A percentile compares a stretch with the other conserved stretches of the same genome.
Conservation (phyloP, 2,797 vertebrate genomes). For the Halcyon smyrnensis region DNA sequence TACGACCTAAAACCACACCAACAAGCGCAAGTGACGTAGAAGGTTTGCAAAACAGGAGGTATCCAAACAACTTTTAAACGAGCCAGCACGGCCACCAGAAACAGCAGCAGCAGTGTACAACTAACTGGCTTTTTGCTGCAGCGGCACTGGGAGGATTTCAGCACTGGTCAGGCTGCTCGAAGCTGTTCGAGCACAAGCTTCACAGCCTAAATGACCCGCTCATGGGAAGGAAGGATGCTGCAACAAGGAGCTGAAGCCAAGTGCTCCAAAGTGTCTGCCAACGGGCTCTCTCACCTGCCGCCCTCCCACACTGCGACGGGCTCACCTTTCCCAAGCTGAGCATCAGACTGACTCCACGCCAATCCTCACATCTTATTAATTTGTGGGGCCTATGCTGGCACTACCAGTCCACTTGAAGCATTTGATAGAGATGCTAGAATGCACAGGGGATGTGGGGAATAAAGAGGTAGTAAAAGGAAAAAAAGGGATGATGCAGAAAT, state of each 20-base stretch:
- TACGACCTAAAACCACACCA: background rate
- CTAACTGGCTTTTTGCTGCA: background rate
- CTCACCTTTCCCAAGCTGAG: background rate
- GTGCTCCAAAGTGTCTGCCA: background rate
- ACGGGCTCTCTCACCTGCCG: background rate
- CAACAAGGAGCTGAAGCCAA: background rate
- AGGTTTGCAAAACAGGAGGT: fast-evolving
- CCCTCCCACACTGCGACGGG: background rate
- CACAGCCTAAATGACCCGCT: background rate
- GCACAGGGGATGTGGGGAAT: fast-evolving
- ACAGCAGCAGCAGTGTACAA: background rate
- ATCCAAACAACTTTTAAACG: background rate
- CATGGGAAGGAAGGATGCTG: background rate
- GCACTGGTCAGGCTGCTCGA: background rate
- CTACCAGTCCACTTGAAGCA: background rate
- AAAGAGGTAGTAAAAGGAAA: background rate
- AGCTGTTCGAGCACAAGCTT: background rate
- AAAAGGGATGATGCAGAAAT: background rate
- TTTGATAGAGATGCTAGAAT: background rate
- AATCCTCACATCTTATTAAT: background rate
- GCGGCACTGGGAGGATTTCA: background rate
- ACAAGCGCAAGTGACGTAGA: background rate
- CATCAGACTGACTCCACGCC: background rate
- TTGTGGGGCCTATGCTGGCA: background rate
- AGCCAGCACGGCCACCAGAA: too few species aligned